Base-by-base conservation (phyloP, 2,797 vertebrate species). In the Pseudochirops corinnae region DNA sequence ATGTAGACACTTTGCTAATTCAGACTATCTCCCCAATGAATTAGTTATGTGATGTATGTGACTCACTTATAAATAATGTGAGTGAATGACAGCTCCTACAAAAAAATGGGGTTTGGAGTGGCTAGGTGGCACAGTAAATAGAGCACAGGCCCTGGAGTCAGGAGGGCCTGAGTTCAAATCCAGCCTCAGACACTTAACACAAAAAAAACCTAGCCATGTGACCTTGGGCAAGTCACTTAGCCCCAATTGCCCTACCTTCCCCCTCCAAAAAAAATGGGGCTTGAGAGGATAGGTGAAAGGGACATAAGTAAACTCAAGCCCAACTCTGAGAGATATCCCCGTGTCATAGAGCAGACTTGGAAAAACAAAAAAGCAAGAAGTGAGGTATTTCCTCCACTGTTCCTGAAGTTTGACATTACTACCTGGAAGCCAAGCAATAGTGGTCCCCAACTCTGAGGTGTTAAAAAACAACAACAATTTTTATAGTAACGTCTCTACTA, bases 21-120 rank as follows among this genome's bases (percentile, higher is more conserved):
- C 50, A 93, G 14, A 92, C 56, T 92, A 92, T 90, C 82, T 96
- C 94, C 93, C 82, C 11, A 92, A n/a, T 91, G 91, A 94, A 96
- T 60, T 96, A 91, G 95, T 96, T 94, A 95, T 26, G 55, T 93
- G 90, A 94, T 67, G 11, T 91, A 96, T 96, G 96, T 90, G 24
- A 26, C 10, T 46, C 39, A 50, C 46, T 87, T 39, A 33, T 24
- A 87, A 82, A 39, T 82, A 46, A 87, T 46, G 10, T 82, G 0
- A 46, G 18, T 50, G 24, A 87, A 9, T 28, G 9, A 26, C 21
- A 10, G 21, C 21, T 87, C 39, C 39, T 46, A 24, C 21, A 74
- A 53, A 53, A 53, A 53, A 53, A 9, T 53, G 53, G 53, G 53
- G 53, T 10, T 53, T 9, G 53, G 53, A 10, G 53, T 10, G 53